phyloP scores from a whole-genome alignment of 2,888 invertebrate genomes.

The Tiliacea aurago region DNA sequence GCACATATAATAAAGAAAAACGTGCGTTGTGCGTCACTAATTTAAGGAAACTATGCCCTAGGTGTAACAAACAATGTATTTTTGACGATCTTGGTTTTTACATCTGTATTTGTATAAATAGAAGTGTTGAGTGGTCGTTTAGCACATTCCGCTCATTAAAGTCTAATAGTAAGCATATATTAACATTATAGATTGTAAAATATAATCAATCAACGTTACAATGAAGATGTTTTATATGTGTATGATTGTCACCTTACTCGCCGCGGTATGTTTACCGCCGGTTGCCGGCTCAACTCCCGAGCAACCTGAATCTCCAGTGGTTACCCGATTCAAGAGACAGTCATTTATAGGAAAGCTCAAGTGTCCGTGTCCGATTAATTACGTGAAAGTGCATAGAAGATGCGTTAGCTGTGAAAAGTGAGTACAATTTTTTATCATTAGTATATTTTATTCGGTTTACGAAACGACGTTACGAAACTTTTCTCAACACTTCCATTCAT shows the following conservation, averaged over 20 bases:
- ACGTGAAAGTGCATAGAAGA: neutral
- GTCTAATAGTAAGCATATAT: neutral
- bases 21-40: neutral
- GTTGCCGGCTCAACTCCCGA: too few relatives aligned
- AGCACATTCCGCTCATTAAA: neutral
- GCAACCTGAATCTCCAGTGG: neutral
- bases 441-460: neutral
- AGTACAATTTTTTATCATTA: neutral
- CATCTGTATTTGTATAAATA: neutral
- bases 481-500: neutral
- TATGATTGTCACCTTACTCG: neutral
- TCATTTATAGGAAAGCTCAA: neutral
- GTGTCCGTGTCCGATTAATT: neutral
- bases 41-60: neutral
- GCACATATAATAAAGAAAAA: neutral
- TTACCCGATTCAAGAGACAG: neutral
- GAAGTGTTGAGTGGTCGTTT: neutral
- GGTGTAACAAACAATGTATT: neutral
- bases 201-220: neutral
- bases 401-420: constrained; percentile 8
- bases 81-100: neutral
- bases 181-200: neutral
- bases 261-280: neutral
- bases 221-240: constrained; percentile 1
- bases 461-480: neutral